Evolutionary conservation across 1,140 invertebrate species (phyloP).

Genomic region (Sinella curviseta): DNA sequence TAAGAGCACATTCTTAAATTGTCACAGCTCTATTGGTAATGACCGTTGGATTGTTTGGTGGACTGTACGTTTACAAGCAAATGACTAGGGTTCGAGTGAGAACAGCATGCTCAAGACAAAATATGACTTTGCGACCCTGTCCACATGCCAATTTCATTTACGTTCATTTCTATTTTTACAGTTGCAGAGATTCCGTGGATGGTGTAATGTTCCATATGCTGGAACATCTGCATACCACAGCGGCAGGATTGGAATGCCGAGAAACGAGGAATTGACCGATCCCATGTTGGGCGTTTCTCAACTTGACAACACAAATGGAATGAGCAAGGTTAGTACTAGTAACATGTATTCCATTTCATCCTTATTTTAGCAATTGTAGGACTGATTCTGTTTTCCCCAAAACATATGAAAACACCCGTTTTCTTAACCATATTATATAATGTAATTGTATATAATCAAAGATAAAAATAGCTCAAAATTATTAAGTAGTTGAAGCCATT

Average conservation of each 20-base stretch:
- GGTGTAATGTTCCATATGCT: slow-evolving; percentile 68
- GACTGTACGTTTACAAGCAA: slow-evolving; percentile 74
- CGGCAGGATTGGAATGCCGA: slow-evolving; percentile 20
- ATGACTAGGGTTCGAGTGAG: slow-evolving; percentile 62
- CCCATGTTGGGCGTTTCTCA: slow-evolving; percentile 43
- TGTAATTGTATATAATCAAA: too few species aligned
- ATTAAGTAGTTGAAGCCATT: too few species aligned
- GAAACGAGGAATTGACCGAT: slow-evolving; percentile 29
- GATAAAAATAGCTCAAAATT: too few species aligned
- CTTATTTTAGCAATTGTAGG: too few species aligned
- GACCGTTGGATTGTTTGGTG: slow-evolving; percentile 72
- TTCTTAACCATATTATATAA: not conserved
- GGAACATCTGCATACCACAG: slow-evolving; percentile 50
- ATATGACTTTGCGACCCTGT: not conserved
- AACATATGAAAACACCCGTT: not conserved
- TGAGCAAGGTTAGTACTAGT: slow-evolving; percentile 7
- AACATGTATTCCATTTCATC: too few species aligned
- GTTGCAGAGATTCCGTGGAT: slow-evolving; percentile 64
- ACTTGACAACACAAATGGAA: slow-evolving; percentile 26
- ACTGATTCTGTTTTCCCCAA: too few species aligned
- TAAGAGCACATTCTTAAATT: not conserved
- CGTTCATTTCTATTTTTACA: slow-evolving; percentile 54
- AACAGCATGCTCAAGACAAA: slow-evolving; percentile 11
- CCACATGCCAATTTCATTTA: not conserved
- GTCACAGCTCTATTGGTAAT: slow-evolving; percentile 69